Percentiles rank a stretch among this genome's conserved stretches.
These are phyloP conservation scores for Haliclona indistincta DNA, from an alignment of 37 sponge, comb jelly and placozoan genomes.

Conservation along the genomic window DNA sequence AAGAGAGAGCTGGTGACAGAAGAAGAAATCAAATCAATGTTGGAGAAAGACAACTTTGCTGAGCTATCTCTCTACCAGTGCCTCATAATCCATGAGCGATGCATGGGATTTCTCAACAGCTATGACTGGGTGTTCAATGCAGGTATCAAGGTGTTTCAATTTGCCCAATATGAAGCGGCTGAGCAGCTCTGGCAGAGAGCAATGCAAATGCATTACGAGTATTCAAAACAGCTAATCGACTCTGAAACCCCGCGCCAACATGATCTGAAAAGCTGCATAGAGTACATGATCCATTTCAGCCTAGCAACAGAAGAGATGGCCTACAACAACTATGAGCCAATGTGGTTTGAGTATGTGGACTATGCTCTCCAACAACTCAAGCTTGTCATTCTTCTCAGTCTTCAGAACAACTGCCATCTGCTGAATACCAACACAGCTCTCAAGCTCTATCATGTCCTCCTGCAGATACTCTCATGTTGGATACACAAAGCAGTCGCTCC, in stretches of 20 bases:
- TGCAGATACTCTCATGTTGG: conserved; percentile 13
- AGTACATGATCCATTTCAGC: conserved; percentile 8
- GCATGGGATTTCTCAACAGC: conserved; percentile 2
- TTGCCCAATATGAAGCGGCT: neutral
- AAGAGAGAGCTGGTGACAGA: neutral
- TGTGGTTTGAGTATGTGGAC: conserved; percentile 1
- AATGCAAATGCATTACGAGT: conserved; percentile 6
- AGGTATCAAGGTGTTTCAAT: conserved; percentile 5
- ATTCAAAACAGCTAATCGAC: neutral
- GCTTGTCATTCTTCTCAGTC: neutral
- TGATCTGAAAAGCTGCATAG: neutral
- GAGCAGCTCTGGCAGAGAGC: conserved; percentile 9
- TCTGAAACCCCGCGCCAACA: neutral
- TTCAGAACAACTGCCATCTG: neutral
- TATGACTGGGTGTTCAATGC: conserved; percentile 7
- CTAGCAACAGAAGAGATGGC: neutral
- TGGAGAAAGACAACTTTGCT: neutral
- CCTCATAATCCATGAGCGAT: conserved; percentile 1
- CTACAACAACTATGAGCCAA: neutral
- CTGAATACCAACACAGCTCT: neutral
- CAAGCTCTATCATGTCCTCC: neutral
- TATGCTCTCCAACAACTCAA: conserved; percentile 7
- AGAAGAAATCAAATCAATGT: neutral
- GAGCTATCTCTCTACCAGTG: conserved; percentile 6
- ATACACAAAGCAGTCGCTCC: neutral